These are phyloP conservation scores for Copsychus sechellarum DNA, from an alignment of 2,113 vertebrate genomes.

Conservation along the genomic window DNA sequence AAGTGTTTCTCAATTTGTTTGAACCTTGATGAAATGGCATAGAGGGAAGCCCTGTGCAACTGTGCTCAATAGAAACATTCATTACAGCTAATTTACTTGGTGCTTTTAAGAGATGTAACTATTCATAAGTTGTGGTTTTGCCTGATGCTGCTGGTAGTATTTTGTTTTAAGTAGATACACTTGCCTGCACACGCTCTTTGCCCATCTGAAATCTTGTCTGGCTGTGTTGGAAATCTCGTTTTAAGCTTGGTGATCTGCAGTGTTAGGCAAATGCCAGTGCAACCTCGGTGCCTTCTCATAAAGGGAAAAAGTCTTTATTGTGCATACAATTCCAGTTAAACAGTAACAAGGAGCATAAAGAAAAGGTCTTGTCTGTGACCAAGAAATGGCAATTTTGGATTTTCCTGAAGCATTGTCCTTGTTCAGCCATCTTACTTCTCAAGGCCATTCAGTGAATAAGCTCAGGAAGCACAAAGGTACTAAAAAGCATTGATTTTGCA, in stretches of 20 bases:
- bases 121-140: conserved; percentile 52
- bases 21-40: conserved; percentile 29
- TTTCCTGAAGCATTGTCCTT: background rate
- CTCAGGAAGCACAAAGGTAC: background rate
- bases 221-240: background rate
- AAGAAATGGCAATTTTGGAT: background rate
- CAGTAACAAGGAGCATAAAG: background rate
- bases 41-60: conserved; percentile 20
- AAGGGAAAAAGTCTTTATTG: background rate
- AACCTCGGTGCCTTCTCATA: background rate
- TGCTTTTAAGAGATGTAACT: conserved; percentile 29
- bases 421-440: background rate
- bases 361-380: background rate
- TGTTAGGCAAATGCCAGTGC: background rate
- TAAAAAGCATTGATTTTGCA: background rate
- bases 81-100: conserved; percentile 43
- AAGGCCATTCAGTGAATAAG: background rate
- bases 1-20: conserved; percentile 15
- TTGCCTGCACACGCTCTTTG: conserved; percentile 45
- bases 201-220: conserved; percentile 33
- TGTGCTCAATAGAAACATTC: conserved; percentile 41
- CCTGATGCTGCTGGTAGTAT: conserved; percentile 51
- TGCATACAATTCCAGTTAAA: background rate
- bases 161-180: conserved; percentile 42
- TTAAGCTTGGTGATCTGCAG: background rate